Evolutionary conservation across 2,888 invertebrate species (phyloP).

Genomic region (Oscheius sp.): DNA sequence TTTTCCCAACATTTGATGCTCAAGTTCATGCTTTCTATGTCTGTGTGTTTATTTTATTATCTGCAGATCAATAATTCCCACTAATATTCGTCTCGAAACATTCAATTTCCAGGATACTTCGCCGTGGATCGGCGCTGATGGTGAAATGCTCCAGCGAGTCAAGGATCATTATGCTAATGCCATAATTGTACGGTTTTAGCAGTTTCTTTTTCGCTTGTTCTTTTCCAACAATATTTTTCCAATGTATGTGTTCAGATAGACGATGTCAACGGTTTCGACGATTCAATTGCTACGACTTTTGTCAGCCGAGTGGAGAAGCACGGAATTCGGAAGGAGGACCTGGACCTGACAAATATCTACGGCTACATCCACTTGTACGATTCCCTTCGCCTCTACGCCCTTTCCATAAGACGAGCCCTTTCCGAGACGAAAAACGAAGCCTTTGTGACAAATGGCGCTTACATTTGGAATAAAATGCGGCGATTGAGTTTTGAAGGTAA

Average conservation of each 20-base stretch:
- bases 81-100: too few relatives aligned
- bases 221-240: background rate
- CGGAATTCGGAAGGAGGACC: slow-evolving; percentile 61
- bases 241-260: slow-evolving; percentile 52
- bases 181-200: slow-evolving; percentile 56
- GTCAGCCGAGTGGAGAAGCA: slow-evolving; percentile 66
- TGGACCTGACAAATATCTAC: slow-evolving; percentile 68
- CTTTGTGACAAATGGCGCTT: slow-evolving; percentile 62
- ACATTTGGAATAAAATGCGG: slow-evolving; percentile 69
- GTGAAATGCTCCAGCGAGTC: slow-evolving; percentile 67
- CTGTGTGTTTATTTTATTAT: background rate
- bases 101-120: slow-evolving; percentile 55
- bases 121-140: slow-evolving; percentile 69
- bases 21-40: background rate
- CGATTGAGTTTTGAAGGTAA: slow-evolving; percentile 65
- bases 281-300: slow-evolving; percentile 64
- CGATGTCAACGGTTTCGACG: slow-evolving; percentile 72
- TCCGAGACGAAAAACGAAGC: slow-evolving; percentile 58
- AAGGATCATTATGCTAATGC: slow-evolving; percentile 70
- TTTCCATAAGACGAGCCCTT: slow-evolving; percentile 60
- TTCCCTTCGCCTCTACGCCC: slow-evolving; percentile 68
- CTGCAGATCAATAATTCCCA: background rate
- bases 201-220: slow-evolving; percentile 1
- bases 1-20: background rate
- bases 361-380: slow-evolving; percentile 71